Base-by-base conservation (phyloP, 2,113 vertebrate genomes). In the Gopherus flavomarginatus region DNA sequence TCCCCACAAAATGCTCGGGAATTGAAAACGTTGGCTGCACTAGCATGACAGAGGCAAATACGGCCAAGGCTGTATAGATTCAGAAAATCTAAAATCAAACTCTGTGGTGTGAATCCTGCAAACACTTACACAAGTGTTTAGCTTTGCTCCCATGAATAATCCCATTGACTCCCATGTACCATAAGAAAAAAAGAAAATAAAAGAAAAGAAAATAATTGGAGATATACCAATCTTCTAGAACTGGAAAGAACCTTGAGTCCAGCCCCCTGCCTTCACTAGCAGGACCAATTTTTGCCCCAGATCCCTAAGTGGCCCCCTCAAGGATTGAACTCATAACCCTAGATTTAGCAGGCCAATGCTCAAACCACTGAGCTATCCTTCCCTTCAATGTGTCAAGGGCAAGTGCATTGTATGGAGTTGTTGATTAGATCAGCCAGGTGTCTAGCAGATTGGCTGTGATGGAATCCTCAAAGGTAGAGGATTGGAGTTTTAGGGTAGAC, bases 391-490 rank as follows among this genome's bases (percentile, higher is more conserved):
- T 44, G 6, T 44, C 16, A 56, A 47, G 11, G 53, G 14, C 14
- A 42, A 69, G 35, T 24, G 3, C 5, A 14, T 11, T 85, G 7
- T 1, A 10, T n/a, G 7, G 77, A 5, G 8, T 8, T 90, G 78
- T 81, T 95, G 22, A 54, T 10, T 19, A 50, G 16, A 1, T 47
- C 19, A 90, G 21, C 1, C 80, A 52, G 29, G 8, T 38, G 6
- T 1, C 75, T 78, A 11, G n/a, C n/a, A 72, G 16, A n/a, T 4
- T 3, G 21, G 22, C 27, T 56, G 1, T 4, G 6, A 3, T 4
- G 69, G 1, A 7, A 75, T 16, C 14, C 4, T 49, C 2, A 24
- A 3, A 22, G 52, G 0, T 10, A 0, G 0, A 57, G 19, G 7
- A 52, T 1, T 3, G 29, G 88, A 7, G 8, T 0, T 6, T 8